Conservation (phyloP, 2,888 invertebrate species). For the Cosmorhoe ocellata region DNA sequence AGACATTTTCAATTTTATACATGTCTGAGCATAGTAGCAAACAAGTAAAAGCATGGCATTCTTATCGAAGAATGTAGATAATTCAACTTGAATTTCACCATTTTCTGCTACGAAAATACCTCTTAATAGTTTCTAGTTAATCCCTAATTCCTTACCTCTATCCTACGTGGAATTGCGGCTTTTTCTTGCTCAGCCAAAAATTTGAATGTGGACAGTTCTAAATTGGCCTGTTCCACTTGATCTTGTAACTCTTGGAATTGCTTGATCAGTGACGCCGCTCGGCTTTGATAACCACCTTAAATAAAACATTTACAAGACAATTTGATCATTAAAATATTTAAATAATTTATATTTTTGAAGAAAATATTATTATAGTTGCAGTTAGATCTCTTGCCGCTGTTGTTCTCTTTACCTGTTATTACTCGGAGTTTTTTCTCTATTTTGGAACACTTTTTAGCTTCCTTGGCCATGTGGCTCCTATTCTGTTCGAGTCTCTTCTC, state of each 20-base stretch:
- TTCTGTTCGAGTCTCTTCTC: slow-evolving; percentile 97
- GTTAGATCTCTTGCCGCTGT: too few relatives aligned
- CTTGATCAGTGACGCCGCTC: slow-evolving; percentile 92
- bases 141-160: slow-evolving; percentile 84
- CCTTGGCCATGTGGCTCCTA: slow-evolving; percentile 96
- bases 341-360: too few relatives aligned
- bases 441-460: slow-evolving; percentile 98
- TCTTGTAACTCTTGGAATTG: slow-evolving; percentile 93
- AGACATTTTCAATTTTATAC: too few relatives aligned
- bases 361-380: too few relatives aligned
- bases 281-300: slow-evolving; percentile 73
- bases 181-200: slow-evolving; percentile 95
- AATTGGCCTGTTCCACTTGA: slow-evolving; percentile 93
- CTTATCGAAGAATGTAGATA: too few relatives aligned
- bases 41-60: too few relatives aligned
- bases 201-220: slow-evolving; percentile 95
- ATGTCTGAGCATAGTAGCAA: too few relatives aligned
- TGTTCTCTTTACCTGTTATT: slow-evolving; percentile 89
- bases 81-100: too few relatives aligned
- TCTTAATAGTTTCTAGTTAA: too few relatives aligned
- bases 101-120: too few relatives aligned
- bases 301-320: neutral
- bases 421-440: slow-evolving; percentile 98
- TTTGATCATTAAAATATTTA: too few relatives aligned
- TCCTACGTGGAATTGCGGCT: slow-evolving; percentile 93